Conservation (phyloP, 2,888 invertebrate genomes). For the Polyploca ridens region DNA sequence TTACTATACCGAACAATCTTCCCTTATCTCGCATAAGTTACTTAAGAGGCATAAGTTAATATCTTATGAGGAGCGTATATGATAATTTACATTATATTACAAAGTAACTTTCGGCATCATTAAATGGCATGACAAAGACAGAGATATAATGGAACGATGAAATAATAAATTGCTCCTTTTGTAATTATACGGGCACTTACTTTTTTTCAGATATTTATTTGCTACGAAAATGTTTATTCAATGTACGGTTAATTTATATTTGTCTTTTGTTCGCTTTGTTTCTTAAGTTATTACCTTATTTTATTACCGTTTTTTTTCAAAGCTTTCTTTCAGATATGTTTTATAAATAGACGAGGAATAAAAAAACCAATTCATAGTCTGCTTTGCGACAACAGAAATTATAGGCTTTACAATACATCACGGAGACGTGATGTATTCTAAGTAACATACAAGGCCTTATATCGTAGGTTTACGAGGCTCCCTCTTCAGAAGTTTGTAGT, state of each 20-base stretch:
- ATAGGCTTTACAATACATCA: not conserved
- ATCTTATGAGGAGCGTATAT: not conserved
- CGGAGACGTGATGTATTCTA: not conserved
- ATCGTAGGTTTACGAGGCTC: not conserved
- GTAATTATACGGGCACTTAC: not conserved
- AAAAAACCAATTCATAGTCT: not conserved
- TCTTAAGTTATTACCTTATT: not conserved
- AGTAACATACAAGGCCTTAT: not conserved
- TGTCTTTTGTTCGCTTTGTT: not conserved
- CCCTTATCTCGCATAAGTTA: constrained; percentile 30
- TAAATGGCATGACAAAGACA: not conserved
- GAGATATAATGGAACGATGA: not conserved
- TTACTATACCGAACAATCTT: constrained; percentile 31
- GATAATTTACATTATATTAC: constrained; percentile 12
- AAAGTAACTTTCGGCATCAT: constrained; percentile 11
- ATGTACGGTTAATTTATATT: not conserved
- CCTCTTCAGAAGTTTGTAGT: not conserved
- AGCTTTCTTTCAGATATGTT: not conserved
- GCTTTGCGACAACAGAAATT: not conserved
- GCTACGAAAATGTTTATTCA: not conserved
- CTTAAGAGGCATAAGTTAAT: constrained; percentile 20
- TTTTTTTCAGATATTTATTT: not conserved
- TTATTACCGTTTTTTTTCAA: not conserved
- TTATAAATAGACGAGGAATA: not conserved
- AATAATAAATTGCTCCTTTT: constrained; percentile 2